phyloP scores from a whole-genome alignment of 2,888 invertebrate species.

The Drosophila mayaguana region DNA sequence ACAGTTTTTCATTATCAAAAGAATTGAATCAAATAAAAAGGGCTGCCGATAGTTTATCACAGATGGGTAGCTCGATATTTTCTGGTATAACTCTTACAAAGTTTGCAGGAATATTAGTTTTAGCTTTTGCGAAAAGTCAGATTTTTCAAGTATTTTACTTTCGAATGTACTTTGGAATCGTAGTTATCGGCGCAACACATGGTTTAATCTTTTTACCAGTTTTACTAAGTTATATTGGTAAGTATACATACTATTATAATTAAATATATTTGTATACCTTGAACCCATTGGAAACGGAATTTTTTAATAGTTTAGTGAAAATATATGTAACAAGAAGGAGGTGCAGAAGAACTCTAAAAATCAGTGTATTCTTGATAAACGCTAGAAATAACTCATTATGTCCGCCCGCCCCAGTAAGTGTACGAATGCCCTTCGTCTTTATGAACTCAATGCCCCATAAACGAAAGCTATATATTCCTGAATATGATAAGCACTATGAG shows the following conservation, averaged over 20 bases:
- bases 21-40: conserved; percentile 90
- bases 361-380: too few species aligned
- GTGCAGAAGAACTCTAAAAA: too few species aligned
- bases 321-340: too few species aligned
- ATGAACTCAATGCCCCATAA: too few species aligned
- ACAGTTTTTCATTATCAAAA: conserved; percentile 94
- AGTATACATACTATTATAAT: conserved; percentile 54
- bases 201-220: conserved; percentile 99
- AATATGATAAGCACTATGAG: too few species aligned
- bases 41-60: conserved; percentile 92
- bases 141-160: conserved; percentile 98
- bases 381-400: too few species aligned
- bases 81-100: conserved; percentile 99
- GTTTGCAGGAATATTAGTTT: conserved; percentile 97
- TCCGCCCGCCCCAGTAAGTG: too few species aligned
- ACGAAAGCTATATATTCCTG: too few species aligned
- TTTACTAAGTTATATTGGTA: conserved; percentile 97
- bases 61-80: conserved; percentile 98
- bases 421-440: too few species aligned
- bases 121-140: conserved; percentile 98
- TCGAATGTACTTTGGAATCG: conserved; percentile 99
- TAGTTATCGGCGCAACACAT: conserved; percentile 97
- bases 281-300: neutral
- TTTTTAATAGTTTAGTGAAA: too few species aligned
- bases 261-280: neutral